Evolutionary conservation across 2,797 vertebrate genomes (phyloP), one percentile per base, ranked within the genome.

Genomic region (Carcharodon carcharias): DNA sequence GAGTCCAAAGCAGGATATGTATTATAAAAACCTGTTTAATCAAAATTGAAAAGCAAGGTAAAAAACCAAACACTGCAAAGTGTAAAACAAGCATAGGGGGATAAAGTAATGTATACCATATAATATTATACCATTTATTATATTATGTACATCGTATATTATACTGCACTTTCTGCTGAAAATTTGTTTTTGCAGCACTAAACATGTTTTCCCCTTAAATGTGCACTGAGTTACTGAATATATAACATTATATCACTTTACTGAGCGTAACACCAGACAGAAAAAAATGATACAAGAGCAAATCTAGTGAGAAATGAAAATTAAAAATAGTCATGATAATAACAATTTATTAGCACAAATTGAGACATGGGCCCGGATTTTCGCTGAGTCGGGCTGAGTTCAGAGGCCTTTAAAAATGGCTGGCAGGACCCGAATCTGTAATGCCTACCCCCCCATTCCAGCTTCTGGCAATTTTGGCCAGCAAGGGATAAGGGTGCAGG

Each of bases 291-390:
- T n/a, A 9, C 73, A 77, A 77, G 73, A 35, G 71, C 23, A 69
- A 73, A 31, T 35, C 73, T 12, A 77, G 31, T 87, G 16, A 50
- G 73, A 40, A 9, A 2, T 14, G 18, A 96, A 40, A 96, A 96
- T 93, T 95, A 96, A 96, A 96, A 96, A 96, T n/a, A 69, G 95
- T 56, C 92, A 11, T 21, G 23, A 18, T 18, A 50, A 87, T 45
- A n/a, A 50, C 45, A 87, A 87, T 18, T 82, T 87, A 2, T 26
- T 54, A 87, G 45, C 45, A 54, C 45, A 28, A 87, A 50, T 26
- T 50, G 21, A 50, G 45, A 54, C 26, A 88, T 88, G 50, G 50
- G 65, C 18, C 65, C 65, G 16, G 65, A 65, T 65, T 65, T 21
- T 21, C 65, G 18, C 18, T 65, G 65, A 21, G 65, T 65, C 3